phyloP scores from a whole-genome alignment of 2,797 vertebrate genomes.

The Champsocephalus esox region DNA sequence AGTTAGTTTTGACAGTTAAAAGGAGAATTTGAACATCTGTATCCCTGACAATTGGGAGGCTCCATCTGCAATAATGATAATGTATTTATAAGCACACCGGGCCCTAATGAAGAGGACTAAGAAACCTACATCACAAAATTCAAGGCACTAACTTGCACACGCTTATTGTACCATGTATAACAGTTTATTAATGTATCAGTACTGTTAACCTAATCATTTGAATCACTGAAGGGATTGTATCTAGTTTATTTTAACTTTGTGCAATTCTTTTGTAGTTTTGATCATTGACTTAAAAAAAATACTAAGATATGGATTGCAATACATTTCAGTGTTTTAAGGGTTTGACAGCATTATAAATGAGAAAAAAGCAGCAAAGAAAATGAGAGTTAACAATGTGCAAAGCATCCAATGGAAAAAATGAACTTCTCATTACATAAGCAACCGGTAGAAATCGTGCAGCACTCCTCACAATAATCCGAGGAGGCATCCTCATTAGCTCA shows the following conservation, averaged over 20 bases:
- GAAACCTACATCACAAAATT: no score
- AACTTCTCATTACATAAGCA: constrained; percentile 25
- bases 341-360: constrained; percentile 4
- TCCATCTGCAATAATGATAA: background rate
- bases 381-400: constrained; percentile 9
- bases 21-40: background rate
- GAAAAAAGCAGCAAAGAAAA: background rate
- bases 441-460: background rate
- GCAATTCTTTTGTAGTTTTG: no score
- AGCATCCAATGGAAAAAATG: constrained; percentile 6
- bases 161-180: no score
- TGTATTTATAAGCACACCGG: no score
- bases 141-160: no score
- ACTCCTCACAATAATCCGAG: constrained; percentile 16
- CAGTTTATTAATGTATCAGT: no score
- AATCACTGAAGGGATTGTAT: no score
- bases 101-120: no score
- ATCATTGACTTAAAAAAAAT: no score
- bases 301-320: background rate
- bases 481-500: constrained; percentile 34
- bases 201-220: no score
- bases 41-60: background rate
- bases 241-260: no score
- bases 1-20: background rate
- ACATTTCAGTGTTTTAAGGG: background rate